Conservation (phyloP, 2,113 vertebrate genomes). For the Rhodinocichla rosea region DNA sequence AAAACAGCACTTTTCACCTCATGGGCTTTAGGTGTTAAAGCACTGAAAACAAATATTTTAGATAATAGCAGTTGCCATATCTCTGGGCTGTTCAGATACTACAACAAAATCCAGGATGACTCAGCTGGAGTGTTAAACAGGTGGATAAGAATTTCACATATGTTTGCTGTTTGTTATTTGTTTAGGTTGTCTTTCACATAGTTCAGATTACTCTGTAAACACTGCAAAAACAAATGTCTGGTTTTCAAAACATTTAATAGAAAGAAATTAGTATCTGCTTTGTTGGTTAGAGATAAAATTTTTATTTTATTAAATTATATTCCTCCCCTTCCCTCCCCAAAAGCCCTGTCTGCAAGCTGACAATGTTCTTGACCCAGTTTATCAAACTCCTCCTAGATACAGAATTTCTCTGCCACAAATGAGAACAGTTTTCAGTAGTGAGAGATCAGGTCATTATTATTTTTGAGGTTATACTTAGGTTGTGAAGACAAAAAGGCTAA, state of each 20-base stretch:
- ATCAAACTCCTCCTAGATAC: not conserved
- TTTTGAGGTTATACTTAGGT: not conserved
- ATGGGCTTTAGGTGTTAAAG: not conserved
- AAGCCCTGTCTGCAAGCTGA: not conserved
- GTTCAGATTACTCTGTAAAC: not conserved
- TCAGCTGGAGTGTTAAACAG: not conserved
- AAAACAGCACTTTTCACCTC: not conserved
- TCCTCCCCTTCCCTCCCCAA: accelerated
- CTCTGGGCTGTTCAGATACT: not conserved
- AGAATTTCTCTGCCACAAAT: not conserved
- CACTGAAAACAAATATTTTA: not conserved
- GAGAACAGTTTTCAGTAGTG: not conserved
- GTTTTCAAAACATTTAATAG: not conserved
- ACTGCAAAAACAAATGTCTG: not conserved
- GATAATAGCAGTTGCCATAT: not conserved
- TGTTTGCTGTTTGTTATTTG: not conserved
- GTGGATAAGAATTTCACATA: not conserved
- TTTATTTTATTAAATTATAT: not conserved
- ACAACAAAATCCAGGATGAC: not conserved
- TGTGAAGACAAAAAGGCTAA: not conserved
- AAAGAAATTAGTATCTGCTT: not conserved
- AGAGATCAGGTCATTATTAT: not conserved
- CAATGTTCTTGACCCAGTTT: not conserved
- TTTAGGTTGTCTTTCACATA: not conserved
- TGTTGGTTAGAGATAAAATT: not conserved